Evolutionary conservation across 2,888 invertebrate genomes (phyloP), one percentile per base, ranked within the genome.

Genomic region (Campoplex nolae): DNA sequence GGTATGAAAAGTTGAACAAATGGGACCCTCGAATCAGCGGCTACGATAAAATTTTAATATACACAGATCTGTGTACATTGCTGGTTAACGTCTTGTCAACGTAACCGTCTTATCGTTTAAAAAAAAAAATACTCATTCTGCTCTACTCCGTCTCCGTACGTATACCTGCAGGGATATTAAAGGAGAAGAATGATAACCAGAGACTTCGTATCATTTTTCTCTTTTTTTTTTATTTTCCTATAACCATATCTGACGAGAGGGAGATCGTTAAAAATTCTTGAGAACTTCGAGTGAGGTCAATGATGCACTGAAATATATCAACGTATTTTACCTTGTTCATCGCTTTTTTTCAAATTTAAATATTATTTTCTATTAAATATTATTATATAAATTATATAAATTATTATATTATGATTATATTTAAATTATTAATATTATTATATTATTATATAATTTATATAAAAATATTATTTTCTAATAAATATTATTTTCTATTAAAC

Each of bases 1-100:
- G 38, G 38, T 3, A 38, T 38, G 38, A 38, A 38, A 38, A 38
- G 38, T 38, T 38, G 38, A 6, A 38, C 38, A 38, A 38, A 38
- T 38, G 38, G 4, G 45, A 3, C 45, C 45, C 65, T 73, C 1
- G 32, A 71, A 48, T 84, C 67, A 71, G 11, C 8, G 23, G 18
- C 62, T 42, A 54, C n/a, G 35, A 80, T 28, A 56, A 51, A 58
- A 35, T 38, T 58, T 48, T 35, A 73, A 35, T 56, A 80, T 48
- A 16, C 58, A 58, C 58, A 58, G 45, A 28, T 9, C 7, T 35
- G 28, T 68, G 51, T 51, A 70, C 51, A 62, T 23, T 42, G 42
- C 35, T 70, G 56, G 48, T 38, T 13, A 67, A 58, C 70, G 76
- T 38, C 32, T 75, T 68, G 28, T 68, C 75, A 48, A 82, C 45